A percentile compares a stretch with the other conserved stretches of the same genome.
Evolutionary conservation across 2,888 invertebrate genomes (phyloP).

Genomic region (Nesidiocoris tenuis): DNA sequence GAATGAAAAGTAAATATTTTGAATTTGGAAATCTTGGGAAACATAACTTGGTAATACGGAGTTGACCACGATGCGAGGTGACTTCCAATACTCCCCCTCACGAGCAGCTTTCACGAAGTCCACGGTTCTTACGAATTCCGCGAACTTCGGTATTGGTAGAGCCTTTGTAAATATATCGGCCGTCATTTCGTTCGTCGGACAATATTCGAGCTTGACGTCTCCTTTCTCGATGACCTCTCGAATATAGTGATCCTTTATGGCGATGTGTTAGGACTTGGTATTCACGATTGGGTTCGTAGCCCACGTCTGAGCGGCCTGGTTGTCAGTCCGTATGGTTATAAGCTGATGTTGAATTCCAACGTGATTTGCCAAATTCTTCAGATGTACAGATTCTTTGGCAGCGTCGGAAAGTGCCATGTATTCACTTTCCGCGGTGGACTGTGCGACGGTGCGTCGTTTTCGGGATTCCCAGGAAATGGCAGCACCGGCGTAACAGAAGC

Average conservation of each 20-base stretch:
- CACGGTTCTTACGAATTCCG: no score
- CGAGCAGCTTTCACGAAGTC: no score
- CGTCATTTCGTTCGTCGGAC: no score
- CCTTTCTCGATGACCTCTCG: not conserved
- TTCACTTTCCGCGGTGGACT: slow-evolving; percentile 28
- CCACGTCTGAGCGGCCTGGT: slow-evolving; percentile 5
- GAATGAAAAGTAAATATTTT: no score
- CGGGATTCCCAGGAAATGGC: slow-evolving; percentile 43
- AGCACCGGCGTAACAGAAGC: slow-evolving; percentile 32
- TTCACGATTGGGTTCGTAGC: not conserved
- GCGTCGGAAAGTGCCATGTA: slow-evolving; percentile 26
- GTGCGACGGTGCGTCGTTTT: slow-evolving; percentile 23
- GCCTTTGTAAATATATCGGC: no score
- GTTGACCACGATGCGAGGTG: no score
- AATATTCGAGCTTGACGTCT: no score
- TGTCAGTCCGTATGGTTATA: not conserved
- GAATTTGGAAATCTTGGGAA: no score
- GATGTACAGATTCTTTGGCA: slow-evolving; percentile 21
- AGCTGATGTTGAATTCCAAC: not conserved
- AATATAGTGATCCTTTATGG: not conserved
- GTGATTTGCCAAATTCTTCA: not conserved
- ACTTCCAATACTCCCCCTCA: no score
- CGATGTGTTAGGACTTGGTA: no score
- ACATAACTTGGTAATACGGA: no score
- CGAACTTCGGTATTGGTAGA: no score